These are phyloP conservation scores for Actinemys pallida DNA, from an alignment of 2,113 vertebrate genomes.

Conservation along the genomic window DNA sequence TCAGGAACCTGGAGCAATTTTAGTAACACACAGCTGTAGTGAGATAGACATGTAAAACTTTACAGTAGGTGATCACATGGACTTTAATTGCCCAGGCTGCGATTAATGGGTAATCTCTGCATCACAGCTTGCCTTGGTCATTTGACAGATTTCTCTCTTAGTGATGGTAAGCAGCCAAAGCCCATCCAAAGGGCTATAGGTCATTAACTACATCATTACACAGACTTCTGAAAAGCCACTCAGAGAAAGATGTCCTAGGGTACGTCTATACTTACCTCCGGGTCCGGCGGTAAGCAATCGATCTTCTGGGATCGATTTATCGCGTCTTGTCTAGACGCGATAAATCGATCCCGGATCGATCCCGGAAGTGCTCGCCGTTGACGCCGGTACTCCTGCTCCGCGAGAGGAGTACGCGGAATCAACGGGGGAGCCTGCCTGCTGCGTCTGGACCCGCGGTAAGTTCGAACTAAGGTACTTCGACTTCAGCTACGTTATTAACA, in stretches of 20 bases:
- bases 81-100: neutral
- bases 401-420: too few relatives aligned
- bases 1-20: neutral
- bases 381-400: too few relatives aligned
- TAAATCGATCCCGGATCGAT: too few relatives aligned
- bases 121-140: neutral
- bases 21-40: neutral
- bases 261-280: too few relatives aligned
- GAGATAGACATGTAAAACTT: neutral
- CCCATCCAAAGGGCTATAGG: neutral
- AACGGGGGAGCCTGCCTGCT: too few relatives aligned
- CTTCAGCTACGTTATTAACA: too few relatives aligned
- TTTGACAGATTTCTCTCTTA: neutral
- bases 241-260: neutral
- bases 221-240: neutral
- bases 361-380: too few relatives aligned
- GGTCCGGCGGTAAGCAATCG: too few relatives aligned
- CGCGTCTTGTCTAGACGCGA: too few relatives aligned
- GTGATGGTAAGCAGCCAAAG: neutral
- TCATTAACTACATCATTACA: neutral
- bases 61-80: neutral
- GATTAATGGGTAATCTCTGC: neutral
- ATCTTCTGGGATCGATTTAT: too few relatives aligned
- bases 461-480: too few relatives aligned
- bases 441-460: too few relatives aligned